Evolutionary conservation across 2,888 invertebrate species (phyloP).

Genomic region (Phengaris alcon): DNA sequence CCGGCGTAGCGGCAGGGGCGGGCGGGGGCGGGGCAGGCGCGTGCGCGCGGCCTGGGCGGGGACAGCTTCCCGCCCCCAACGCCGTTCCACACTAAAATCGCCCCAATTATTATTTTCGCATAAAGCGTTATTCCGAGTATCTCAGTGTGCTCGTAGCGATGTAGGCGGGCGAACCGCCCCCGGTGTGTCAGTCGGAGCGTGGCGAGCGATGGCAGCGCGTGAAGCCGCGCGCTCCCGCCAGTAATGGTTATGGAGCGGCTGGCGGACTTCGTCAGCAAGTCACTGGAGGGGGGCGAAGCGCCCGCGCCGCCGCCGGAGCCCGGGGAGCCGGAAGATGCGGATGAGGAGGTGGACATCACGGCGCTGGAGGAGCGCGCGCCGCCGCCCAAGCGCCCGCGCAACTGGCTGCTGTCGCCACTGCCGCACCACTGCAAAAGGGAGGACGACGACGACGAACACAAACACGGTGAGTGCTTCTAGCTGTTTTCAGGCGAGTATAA

Average conservation of each 20-base stretch:
- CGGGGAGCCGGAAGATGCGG: conserved; percentile 63
- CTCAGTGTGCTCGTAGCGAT: conserved; percentile 40
- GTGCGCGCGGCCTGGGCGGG: conserved; percentile 67
- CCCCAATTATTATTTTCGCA: conserved; percentile 36
- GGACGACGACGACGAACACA: conserved; percentile 69
- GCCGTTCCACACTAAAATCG: conserved; percentile 38
- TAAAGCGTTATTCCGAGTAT: conserved; percentile 37
- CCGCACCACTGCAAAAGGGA: conserved; percentile 66
- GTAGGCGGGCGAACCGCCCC: conserved; percentile 61
- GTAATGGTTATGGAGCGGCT: conserved; percentile 90
- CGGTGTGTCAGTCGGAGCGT: conserved; percentile 61
- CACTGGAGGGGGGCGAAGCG: conserved; percentile 83
- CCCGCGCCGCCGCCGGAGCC: conserved; percentile 74
- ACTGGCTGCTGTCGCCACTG: conserved; percentile 72
- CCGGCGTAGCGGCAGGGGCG: conserved; percentile 44
- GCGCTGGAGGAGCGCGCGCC: conserved; percentile 68
- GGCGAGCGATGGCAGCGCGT: conserved; percentile 66
- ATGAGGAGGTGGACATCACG: conserved; percentile 73
- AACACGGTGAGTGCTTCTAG: conserved; percentile 56
- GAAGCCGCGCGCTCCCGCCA: conserved; percentile 63
- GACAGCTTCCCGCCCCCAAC: conserved; percentile 53
- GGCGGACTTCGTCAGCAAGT: conserved; percentile 94
- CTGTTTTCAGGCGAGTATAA: too few species aligned
- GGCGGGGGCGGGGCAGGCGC: conserved; percentile 55
- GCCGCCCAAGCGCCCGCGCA: conserved; percentile 63